Conservation (phyloP, 2,797 vertebrate species). For the Typhlichthys subterraneus region DNA sequence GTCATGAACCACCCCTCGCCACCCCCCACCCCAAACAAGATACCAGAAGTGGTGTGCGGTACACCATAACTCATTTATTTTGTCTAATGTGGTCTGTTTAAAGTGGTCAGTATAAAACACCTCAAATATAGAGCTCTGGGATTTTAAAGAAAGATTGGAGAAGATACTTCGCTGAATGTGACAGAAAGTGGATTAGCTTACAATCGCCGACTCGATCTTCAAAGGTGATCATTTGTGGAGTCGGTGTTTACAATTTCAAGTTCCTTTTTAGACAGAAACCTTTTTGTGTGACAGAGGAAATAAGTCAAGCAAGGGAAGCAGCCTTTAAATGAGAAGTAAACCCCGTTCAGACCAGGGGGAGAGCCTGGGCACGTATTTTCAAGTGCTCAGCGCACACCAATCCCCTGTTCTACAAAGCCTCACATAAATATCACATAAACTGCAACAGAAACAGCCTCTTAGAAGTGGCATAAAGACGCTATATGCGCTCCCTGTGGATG, state of each 20-base stretch:
- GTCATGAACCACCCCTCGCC: background rate
- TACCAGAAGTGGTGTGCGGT: too few relatives aligned
- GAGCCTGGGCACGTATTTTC: conserved; percentile 59
- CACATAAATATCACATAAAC: conserved; percentile 70
- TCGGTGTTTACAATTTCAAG: conserved; percentile 15
- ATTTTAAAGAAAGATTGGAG: too few relatives aligned
- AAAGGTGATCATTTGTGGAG: too few relatives aligned
- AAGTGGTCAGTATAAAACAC: too few relatives aligned
- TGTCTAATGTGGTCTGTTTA: too few relatives aligned
- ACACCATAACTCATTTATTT: too few relatives aligned
- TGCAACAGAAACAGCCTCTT: conserved; percentile 52
- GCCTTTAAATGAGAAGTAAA: conserved; percentile 47
- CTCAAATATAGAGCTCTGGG: too few relatives aligned
- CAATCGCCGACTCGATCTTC: too few relatives aligned
- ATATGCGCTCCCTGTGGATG: conserved; percentile 35
- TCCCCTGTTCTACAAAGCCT: conserved; percentile 60
- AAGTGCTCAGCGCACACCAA: conserved; percentile 55
- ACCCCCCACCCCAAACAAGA: too few relatives aligned
- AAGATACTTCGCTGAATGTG: too few relatives aligned
- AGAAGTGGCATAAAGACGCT: conserved; percentile 68
- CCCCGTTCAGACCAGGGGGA: conserved; percentile 39
- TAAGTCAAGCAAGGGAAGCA: conserved; percentile 29
- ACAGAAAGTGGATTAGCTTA: too few relatives aligned
- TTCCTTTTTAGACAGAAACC: conserved; percentile 10
- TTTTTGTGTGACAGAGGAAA: background rate